Base-by-base conservation (phyloP, 2,113 vertebrate species). In the Sceloporus tristichus region DNA sequence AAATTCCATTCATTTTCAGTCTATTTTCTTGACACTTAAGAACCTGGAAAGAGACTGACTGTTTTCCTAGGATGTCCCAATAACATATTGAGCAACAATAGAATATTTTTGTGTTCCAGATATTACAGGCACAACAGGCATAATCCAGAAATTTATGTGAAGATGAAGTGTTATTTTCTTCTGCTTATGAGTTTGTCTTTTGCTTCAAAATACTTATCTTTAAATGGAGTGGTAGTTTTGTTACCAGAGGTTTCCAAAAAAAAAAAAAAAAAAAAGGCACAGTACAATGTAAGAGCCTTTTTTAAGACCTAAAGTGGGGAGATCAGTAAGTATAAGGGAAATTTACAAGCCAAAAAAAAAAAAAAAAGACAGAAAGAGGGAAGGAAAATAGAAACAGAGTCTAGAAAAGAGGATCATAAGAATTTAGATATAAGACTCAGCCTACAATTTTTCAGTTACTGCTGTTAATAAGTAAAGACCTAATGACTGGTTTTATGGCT, bases 21-120 rank as follows among this genome's bases (percentile, higher is more conserved):
- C 6, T 0, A 68, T 6, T 89, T 93, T 84, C 71, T 9, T 4
- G 0, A 79, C n/a, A 68, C 29, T 16, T 74, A 86, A 23, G 23
- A 89, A 66, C 2, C 40, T 78, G 68, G 1, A 56, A 59, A 0
- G 1, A 79, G 53, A 34, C 34, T 0, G 0, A 0, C 13, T 87
- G 27, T 77, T 38, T 83, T 4, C 73, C 77, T 53, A 85, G 19
- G 3, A 1, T 87, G 85, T 90, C 18, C 75, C 4, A 1, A 14
- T 82, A 86, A 77, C 23, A 6, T 83, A 1, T 73, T 76, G 78
- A 29, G 0, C 83, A 91, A 81, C 66, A 3, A 65, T 40, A 10
- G 1, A 90, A 66, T 62, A 7, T 79, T 89, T 92, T 38, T 68
- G 25, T 19, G 25, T 83, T 84, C n/a, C n/a, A 85, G 66, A 11